Base-by-base conservation (phyloP, 2,797 vertebrate genomes). In the Ataeniobius toweri region DNA sequence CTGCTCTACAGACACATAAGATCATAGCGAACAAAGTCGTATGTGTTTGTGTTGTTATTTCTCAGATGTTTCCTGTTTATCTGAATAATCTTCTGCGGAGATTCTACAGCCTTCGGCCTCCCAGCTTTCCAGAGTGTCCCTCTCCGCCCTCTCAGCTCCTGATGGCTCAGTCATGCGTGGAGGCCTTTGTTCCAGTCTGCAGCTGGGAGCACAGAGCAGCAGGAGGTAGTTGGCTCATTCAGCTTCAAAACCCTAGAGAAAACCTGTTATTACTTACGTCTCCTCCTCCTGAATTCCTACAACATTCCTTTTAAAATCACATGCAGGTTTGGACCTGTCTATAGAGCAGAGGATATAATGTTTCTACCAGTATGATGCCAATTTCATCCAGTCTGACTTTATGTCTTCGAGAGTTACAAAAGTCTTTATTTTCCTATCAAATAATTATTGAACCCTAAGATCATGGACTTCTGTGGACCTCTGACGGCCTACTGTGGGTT, bases 131-230 rank as follows among this genome's bases (percentile, higher is more conserved):
- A 7, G 31, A 9, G 8, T 3, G 51, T 58, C 50, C 24, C n/a
- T 22, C 59, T n/a, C 46, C 12, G 39, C 58, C 59, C 31, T 8
- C 22, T 3, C 48, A 1, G 6, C 53, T 71, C 58, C 76, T 75
- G 69, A 86, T 71, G 89, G 86, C 75, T 84, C 83, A 87, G 82
- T 86, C 89, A 88, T 81, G 86, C 82, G 26, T 71, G 78, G 31
- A 63, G 59, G 65, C 67, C 81, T 71, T 88, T 84, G 86, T 90
- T 79, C 20, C 22, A 14, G 24, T 6, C 71, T 71, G 80, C 78
- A 80, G 86, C 77, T 82, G 81, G 71, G 67, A 75, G 36, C 70
- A 41, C 36, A 65, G 36, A 20, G 26, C 48, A 53, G 70, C 68
- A 28, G 69, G 39, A 65, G 41, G 24, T 0, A 65, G 41, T 12